These are phyloP conservation scores for Chelonus insularis DNA, from an alignment of 1,140 invertebrate species.

Conservation along the genomic window DNA sequence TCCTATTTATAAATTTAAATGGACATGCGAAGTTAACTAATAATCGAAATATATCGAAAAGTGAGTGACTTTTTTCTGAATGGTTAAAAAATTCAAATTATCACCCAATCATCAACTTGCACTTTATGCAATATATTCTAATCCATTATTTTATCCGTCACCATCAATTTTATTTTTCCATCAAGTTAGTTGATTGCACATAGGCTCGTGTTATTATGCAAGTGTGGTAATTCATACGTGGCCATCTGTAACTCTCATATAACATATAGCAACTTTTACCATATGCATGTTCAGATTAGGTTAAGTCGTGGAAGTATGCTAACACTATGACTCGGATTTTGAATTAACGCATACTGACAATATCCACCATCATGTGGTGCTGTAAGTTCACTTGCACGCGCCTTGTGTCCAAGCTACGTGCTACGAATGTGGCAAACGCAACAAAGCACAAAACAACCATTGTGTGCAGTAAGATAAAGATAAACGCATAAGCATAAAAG, in stretches of 20 bases:
- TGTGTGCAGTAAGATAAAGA: no score
- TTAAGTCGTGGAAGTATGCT: conserved; percentile 16
- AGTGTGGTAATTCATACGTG: neutral
- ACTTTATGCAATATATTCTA: no score
- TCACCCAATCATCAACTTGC: no score
- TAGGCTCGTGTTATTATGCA: no score
- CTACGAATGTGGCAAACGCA: conserved; percentile 2
- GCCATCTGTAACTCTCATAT: neutral
- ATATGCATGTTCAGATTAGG: conserved; percentile 17
- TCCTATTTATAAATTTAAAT: no score
- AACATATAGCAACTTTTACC: neutral
- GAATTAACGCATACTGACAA: conserved; percentile 18
- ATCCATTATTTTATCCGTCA: no score
- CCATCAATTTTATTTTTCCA: no score
- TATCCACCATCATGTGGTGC: neutral
- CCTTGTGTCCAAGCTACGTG: conserved; percentile 10
- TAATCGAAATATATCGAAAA: no score
- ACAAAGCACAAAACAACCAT: neutral
- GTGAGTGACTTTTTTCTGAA: no score
- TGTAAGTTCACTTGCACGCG: neutral
- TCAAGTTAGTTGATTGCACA: no score
- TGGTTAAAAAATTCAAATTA: no score
- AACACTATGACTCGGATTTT: conserved; percentile 15
- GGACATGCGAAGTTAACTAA: no score
- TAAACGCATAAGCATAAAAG: neutral